Conservation (phyloP, 2,113 vertebrate genomes). For the Piaya cayana region DNA sequence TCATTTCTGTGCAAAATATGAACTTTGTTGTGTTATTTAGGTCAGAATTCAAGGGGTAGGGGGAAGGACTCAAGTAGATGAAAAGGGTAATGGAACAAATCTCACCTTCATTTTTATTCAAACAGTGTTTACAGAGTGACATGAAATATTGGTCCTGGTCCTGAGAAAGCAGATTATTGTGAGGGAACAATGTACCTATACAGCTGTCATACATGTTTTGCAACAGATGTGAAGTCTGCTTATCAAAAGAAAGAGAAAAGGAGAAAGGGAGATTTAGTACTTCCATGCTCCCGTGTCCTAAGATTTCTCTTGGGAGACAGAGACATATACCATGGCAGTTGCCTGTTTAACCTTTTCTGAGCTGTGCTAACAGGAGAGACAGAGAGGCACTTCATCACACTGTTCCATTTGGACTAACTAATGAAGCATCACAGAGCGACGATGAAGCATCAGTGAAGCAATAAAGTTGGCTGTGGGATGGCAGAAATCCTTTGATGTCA, state of each 20-base stretch:
- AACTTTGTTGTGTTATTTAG: background rate
- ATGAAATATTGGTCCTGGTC: background rate
- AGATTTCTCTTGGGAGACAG: background rate
- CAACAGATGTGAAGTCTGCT: background rate
- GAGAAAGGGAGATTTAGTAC: background rate
- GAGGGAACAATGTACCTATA: background rate
- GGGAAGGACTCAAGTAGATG: background rate
- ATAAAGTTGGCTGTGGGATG: background rate
- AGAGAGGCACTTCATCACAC: background rate
- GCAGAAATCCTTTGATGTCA: background rate
- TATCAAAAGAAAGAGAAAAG: background rate
- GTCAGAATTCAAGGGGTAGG: background rate
- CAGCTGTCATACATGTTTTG: background rate
- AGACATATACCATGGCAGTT: background rate
- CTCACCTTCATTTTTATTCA: background rate
- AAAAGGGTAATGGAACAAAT: background rate
- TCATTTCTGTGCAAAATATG: background rate
- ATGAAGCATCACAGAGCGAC: background rate
- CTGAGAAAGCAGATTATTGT: background rate
- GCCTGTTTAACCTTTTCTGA: background rate
- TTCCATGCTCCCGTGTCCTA: background rate
- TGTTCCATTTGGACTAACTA: background rate
- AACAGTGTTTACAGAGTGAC: background rate
- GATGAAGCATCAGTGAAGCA: background rate
- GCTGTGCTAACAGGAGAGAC: background rate